Evolutionary conservation across 2,797 vertebrate genomes (phyloP), one percentile per base, ranked within the genome.

Genomic region (Falco berigora): DNA sequence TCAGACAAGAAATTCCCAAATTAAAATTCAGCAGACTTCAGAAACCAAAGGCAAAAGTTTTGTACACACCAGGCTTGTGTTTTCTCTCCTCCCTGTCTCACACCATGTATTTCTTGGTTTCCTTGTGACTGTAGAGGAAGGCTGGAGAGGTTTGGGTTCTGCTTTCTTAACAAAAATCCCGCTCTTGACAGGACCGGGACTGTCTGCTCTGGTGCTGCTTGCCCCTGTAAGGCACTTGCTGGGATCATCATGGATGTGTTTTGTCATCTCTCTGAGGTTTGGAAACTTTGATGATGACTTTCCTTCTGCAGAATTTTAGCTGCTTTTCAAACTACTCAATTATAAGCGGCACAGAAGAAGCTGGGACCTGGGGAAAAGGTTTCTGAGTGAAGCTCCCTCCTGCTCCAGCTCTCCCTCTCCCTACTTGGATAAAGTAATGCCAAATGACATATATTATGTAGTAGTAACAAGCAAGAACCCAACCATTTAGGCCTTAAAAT

Each of bases 41-140:
- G 67, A 71, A 73, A 25, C 10, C 53, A 38, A 12, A 15, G 40
- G 38, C 16, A 75, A 62, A 88, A 32, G n/a, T 47, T 71, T 44
- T 58, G 62, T 4, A 34, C 4, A 7, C 8, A 1, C 52, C 56
- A 67, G 36, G 15, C 47, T 30, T 4, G 4, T 32, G 52, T 50
- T 30, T 28, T 44, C 49, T 53, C 46, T 28, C 58, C 25, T 40
- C 34, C 38, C 58, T 44, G 18, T 50, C 44, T 58, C 77, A 12
- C n/a, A 27, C 6, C 73, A 32, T 0, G 0, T 24, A 30, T 32
- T 59, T 79, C 59, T 64, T 8, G 4, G 66, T 14, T 79, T 59
- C 63, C 75, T 50, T 67, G 55, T 73, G 76, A 56, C 15, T 24
- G 12, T 4, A n/a, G 3, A 9, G 53, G 52, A n/a, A 24, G 12